These are phyloP conservation scores for Nipponacmea schrenckii DNA, from an alignment of 2,888 invertebrate species.

Conservation along the genomic window DNA sequence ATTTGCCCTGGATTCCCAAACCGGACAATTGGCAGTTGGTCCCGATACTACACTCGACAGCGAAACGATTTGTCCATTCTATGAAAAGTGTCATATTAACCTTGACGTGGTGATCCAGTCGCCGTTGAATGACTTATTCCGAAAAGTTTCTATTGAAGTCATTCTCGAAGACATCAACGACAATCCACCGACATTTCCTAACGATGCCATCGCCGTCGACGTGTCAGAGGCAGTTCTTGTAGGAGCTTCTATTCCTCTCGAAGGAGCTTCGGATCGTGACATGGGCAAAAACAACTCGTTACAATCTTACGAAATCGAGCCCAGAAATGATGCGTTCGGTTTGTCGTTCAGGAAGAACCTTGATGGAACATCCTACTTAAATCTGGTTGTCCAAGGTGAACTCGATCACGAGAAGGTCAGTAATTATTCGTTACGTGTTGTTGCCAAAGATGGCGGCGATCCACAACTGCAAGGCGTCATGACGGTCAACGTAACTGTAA, in stretches of 20 bases:
- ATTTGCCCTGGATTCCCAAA: conserved; percentile 46
- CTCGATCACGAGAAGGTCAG: conserved; percentile 51
- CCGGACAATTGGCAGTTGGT: conserved; percentile 42
- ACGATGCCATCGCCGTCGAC: conserved; percentile 34
- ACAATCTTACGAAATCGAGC: conserved; percentile 47
- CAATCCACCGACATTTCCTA: conserved; percentile 53
- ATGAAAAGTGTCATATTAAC: conserved; percentile 39
- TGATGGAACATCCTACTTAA: conserved; percentile 49
- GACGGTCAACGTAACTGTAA: conserved; percentile 43
- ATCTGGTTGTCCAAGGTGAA: conserved; percentile 41
- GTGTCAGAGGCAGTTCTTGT: conserved; percentile 49
- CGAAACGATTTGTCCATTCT: conserved; percentile 47
- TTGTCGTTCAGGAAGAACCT: conserved; percentile 40
- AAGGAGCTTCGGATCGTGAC: conserved; percentile 52
- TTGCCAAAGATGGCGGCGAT: conserved; percentile 51
- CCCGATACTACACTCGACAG: conserved; percentile 41
- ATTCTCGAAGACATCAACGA: conserved; percentile 61
- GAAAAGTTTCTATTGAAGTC: conserved; percentile 52
- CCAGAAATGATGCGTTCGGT: conserved; percentile 46
- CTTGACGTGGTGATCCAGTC: conserved; percentile 52
- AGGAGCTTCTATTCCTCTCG: conserved; percentile 41
- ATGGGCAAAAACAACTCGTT: conserved; percentile 45
- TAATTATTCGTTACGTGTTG: conserved; percentile 46
- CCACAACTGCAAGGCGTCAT: conserved; percentile 45
- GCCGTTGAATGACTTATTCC: conserved; percentile 47